Evolutionary conservation across 2,797 vertebrate species (phyloP).

Genomic region (Siniperca scherzeri): DNA sequence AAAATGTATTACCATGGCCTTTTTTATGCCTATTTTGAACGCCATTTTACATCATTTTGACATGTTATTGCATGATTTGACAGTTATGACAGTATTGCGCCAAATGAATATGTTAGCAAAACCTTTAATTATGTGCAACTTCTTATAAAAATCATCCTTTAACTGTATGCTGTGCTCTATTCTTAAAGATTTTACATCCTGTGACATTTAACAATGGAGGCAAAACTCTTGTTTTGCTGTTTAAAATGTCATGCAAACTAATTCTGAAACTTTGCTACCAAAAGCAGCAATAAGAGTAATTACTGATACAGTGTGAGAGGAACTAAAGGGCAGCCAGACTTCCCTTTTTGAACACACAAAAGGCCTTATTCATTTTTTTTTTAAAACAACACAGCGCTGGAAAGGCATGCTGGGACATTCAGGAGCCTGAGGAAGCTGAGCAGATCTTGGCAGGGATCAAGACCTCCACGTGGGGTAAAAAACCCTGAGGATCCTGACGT

Average conservation of each 20-base stretch:
- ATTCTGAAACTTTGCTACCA: constrained; percentile 19
- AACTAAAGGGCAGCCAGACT: constrained; percentile 58
- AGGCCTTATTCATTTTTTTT: constrained; percentile 53
- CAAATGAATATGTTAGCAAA: neutral
- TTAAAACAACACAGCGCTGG: neutral
- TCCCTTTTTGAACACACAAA: constrained; percentile 66
- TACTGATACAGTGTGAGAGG: constrained; percentile 43
- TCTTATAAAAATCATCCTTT: neutral
- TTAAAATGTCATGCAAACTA: neutral
- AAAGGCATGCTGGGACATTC: constrained; percentile 70
- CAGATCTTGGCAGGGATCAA: constrained; percentile 40
- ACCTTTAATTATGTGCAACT: neutral
- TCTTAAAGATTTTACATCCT: neutral
- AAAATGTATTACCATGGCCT: neutral
- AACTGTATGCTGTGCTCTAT: neutral
- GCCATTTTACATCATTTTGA: neutral
- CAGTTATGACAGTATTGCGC: neutral
- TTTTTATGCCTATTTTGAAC: neutral
- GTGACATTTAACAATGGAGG: constrained; percentile 26
- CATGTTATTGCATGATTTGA: neutral
- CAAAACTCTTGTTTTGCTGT: neutral
- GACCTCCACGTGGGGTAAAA: constrained; percentile 38
- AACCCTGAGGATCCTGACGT: neutral
- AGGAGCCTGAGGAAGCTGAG: constrained; percentile 48
- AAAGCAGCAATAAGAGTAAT: constrained; percentile 15